phyloP scores from a whole-genome alignment of 1,140 invertebrate species.

The Leptinotarsa defecta region DNA sequence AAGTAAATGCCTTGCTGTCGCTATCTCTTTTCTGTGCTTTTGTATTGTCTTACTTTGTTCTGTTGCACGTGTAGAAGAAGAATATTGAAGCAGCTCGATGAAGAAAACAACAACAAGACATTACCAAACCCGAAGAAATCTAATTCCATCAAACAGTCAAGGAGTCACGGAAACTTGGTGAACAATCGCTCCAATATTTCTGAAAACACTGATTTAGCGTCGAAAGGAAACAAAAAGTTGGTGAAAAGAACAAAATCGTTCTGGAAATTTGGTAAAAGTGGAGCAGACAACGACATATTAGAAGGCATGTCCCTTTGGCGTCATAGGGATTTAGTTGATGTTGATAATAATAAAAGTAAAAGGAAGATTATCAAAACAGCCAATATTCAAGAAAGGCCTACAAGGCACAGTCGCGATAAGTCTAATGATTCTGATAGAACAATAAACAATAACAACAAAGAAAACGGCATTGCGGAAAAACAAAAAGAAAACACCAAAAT shows the following conservation, averaged over 20 bases:
- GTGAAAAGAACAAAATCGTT: conserved; percentile 83
- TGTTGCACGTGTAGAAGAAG: conserved; percentile 27
- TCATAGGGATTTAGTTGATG: conserved; percentile 80
- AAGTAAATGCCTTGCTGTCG: conserved; percentile 14
- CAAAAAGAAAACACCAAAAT: conserved; percentile 18
- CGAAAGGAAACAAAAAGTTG: conserved; percentile 60
- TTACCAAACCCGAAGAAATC: conserved; percentile 55
- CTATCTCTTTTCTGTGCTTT: conserved; percentile 19
- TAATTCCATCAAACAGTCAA: conserved; percentile 50
- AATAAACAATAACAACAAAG: conserved; percentile 43
- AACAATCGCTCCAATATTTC: conserved; percentile 61
- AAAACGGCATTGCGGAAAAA: conserved; percentile 27
- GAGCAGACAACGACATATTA: conserved; percentile 70
- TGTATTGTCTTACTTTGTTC: conserved; percentile 39
- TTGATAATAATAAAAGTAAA: conserved; percentile 59
- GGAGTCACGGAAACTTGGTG: conserved; percentile 59
- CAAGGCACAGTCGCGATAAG: conserved; percentile 44
- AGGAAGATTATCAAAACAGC: conserved; percentile 29
- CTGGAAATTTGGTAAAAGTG: conserved; percentile 78
- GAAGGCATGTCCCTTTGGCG: conserved; percentile 85
- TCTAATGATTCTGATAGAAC: conserved; percentile 55
- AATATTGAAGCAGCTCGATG: conserved; percentile 48
- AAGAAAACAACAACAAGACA: conserved; percentile 65
- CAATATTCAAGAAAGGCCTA: conserved; percentile 35
- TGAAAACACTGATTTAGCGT: conserved; percentile 52